A percentile compares a stretch with the other conserved stretches of the same genome.
Evolutionary conservation across 2,888 invertebrate genomes (phyloP).

Genomic region (Bibio marci): DNA sequence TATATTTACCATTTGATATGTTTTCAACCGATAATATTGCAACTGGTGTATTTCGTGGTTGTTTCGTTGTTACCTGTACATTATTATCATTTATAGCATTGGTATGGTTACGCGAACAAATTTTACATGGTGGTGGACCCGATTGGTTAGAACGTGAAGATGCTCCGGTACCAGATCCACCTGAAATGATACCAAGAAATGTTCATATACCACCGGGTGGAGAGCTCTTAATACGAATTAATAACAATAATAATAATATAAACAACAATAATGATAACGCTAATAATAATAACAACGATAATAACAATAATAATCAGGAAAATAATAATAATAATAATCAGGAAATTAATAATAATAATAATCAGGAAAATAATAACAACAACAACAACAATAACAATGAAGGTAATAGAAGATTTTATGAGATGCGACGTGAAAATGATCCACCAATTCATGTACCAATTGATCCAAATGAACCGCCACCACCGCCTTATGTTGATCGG

Average conservation of each 20-base stretch:
- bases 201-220: too few species aligned
- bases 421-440: slow-evolving; percentile 9
- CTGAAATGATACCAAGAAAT: too few species aligned
- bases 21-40: slow-evolving; percentile 84
- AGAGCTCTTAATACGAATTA: slow-evolving; percentile 12
- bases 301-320: slow-evolving; percentile 1
- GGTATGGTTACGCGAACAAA: slow-evolving; percentile 96
- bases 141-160: slow-evolving; percentile 82
- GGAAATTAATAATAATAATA: slow-evolving; percentile 8
- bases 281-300: too few species aligned
- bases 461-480: slow-evolving; percentile 13
- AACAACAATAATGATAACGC: slow-evolving; percentile 23
- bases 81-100: slow-evolving; percentile 90
- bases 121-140: slow-evolving; percentile 91
- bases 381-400: slow-evolving; percentile 7
- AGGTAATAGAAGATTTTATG: background rate
- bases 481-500: background rate
- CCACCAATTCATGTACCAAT: slow-evolving; percentile 21
- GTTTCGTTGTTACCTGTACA: slow-evolving; percentile 92
- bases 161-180: slow-evolving; percentile 24
- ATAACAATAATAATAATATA: slow-evolving; percentile 11
- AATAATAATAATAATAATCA: slow-evolving; percentile 8
- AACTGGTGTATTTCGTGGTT: slow-evolving; percentile 89
- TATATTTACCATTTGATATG: slow-evolving; percentile 81
- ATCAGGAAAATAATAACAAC: slow-evolving; percentile 11